Evolutionary conservation across 53 echinoderm and acorn worm species (phyloP), one percentile per base, ranked within the genome.

Genomic region (Mesocentrotus franciscanus): DNA sequence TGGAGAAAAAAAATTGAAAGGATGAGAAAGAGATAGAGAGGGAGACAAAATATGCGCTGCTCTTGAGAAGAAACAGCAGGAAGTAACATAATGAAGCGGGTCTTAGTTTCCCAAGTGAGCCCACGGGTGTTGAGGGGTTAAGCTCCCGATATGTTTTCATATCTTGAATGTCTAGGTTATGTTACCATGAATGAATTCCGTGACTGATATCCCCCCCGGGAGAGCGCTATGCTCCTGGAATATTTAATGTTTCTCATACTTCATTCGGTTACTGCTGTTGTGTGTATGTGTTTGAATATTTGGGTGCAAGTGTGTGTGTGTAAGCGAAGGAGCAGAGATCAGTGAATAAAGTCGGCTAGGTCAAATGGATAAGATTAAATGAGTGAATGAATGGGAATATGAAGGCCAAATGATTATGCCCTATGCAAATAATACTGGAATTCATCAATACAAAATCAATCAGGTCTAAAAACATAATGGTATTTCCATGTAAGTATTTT

Each of bases 141-240:
- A 93, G 79, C 94, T 60, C 66, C 79, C 33, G 60, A 93, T 79
- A 93, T 93, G 94, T 93, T 93, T 93, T 93, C 94, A 93, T 93
- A 93, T 93, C 87, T 94, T 94, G 95, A 94, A 94, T 94, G 95
- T 94, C 95, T 94, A 94, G 95, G 95, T 94, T 94, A 85, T 94
- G 95, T 94, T 94, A 85, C 95, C 85, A 94, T 94, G 95, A 94
- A 94, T 94, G 95, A 94, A 87, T 94, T 94, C 95, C 87, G 60
- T 85, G 95, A 94, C 85, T 94, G 87, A 94, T 94, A 85, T 85
- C 56, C 95, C 95, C 95, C 68, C 5, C 39, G 95, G 87, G 87
- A 85, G 66, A 70, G 87, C 36, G 83, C 95, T 68, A 61, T 72
- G 95, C 95, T 42, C 22, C 66, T 62, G 70, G 95, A 94, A 94